Base-by-base conservation (phyloP, 2,888 invertebrate genomes). In the Acleris laterana region DNA sequence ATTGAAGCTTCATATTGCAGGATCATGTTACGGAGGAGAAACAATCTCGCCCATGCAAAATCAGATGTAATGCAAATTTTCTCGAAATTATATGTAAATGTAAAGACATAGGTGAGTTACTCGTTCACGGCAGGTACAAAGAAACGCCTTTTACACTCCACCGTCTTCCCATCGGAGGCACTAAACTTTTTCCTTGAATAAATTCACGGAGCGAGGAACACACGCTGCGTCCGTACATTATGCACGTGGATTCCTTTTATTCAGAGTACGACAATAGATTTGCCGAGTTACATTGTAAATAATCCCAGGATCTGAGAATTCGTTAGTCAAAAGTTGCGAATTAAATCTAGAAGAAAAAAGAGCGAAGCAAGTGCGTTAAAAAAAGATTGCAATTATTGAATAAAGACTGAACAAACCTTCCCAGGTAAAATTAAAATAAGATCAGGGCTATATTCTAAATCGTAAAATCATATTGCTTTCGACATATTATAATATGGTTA, bases 201-300 rank as follows among this genome's bases (percentile, higher is more conserved):
- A 72, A 73, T 71, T 71, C 69, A 62, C 58, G 49, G 52, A 67
- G 57, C 67, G 46, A 48, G 67, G 60, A 67, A 66, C 70, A 70
- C 71, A 68, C 69, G 71, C 69, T 63, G 69, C 44, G 67, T 58
- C 49, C 64, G 57, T 56, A 72, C 70, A 71, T 72, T 72, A 73
- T 69, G 70, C 64, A 70, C 61, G 70, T 69, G 62, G 72, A 68
- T 70, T 73, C 69, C 72, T 75, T 73, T 72, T 73, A 74, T 74
- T 69, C 70, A 68, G 72, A 72, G 72, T 68, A 70, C 64, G 68
- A 72, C 69, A 70, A 68, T 69, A 73, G 71, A 73, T 75, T 77
- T 72, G 73, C 71, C 63, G 62, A 69, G 67, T 66, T 69, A 69
- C 66, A 72, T 66, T 72, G 71, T 71, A 69, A 72, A 72, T 71